Conservation (phyloP, 2,797 vertebrate genomes). For the Acestrorhynchus altus region DNA sequence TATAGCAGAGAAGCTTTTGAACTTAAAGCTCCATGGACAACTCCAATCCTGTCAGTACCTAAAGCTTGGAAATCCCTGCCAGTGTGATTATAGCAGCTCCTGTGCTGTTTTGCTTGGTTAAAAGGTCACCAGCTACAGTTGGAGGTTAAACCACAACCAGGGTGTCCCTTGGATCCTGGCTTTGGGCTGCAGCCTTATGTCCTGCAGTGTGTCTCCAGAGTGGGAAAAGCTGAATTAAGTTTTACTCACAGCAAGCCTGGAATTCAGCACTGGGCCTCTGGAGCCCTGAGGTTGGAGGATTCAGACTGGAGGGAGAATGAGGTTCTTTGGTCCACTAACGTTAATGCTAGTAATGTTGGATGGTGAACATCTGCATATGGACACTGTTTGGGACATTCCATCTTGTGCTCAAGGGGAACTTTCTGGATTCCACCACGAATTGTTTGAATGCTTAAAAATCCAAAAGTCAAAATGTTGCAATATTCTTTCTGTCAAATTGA, state of each 20-base stretch:
- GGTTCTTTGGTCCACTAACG: background rate
- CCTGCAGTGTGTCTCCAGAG: constrained; percentile 34
- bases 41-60: constrained; percentile 32
- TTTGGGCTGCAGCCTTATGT: constrained; percentile 28
- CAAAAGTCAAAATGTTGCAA: background rate
- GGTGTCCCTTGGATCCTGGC: constrained; percentile 45
- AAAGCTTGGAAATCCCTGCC: background rate
- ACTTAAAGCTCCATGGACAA: constrained; percentile 18
- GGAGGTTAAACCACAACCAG: constrained; percentile 34
- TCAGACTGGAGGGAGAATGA: constrained; percentile 29
- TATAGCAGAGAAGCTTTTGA: constrained; percentile 45
- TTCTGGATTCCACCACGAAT: background rate
- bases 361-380: background rate
- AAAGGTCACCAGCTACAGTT: constrained; percentile 8
- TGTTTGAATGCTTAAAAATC: background rate
- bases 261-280: constrained; percentile 42
- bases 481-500: no score
- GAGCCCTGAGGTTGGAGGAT: constrained; percentile 41
- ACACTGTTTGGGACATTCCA: background rate
- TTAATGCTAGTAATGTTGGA: no score
- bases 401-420: background rate
- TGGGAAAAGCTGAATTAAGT: constrained; percentile 43
- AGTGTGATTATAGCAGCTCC: background rate
- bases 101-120: constrained; percentile 24
- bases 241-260: constrained; percentile 45